Conservation (phyloP, 2,888 invertebrate species). For the Amaurobius ferox region DNA sequence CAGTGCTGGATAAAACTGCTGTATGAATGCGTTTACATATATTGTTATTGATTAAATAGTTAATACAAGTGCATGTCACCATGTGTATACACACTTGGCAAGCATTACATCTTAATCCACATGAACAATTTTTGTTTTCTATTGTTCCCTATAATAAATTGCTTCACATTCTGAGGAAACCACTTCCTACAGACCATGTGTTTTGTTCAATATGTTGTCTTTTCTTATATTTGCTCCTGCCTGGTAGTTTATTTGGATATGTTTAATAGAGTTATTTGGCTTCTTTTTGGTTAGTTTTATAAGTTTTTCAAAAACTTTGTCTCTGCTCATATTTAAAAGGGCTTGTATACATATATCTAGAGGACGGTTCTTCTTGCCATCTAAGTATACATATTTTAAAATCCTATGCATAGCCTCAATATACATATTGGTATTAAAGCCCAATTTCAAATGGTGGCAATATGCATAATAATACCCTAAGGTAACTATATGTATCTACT, state of each 20-base stretch:
- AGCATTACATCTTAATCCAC: not conserved
- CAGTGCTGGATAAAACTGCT: too few relatives aligned
- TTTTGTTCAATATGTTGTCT: too few relatives aligned
- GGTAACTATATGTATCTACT: not conserved
- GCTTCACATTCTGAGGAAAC: not conserved
- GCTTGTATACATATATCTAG: not conserved
- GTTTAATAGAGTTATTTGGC: not conserved
- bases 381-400: slow-evolving; percentile 6
- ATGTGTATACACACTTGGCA: slow-evolving; percentile 18
- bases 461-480: not conserved
- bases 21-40: slow-evolving; percentile 29
- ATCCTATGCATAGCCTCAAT: slow-evolving; percentile 30
- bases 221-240: too few relatives aligned
- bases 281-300: slow-evolving; percentile 9
- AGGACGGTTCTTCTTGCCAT: not conserved
- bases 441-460: slow-evolving; percentile 19
- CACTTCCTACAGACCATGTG: not conserved
- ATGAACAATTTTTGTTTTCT: not conserved
- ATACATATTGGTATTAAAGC: slow-evolving; percentile 47
- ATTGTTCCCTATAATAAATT: too few relatives aligned
- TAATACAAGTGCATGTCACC: slow-evolving; percentile 17
- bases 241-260: too few relatives aligned
- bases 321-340: not conserved
- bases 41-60: slow-evolving; percentile 23
- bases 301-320: slow-evolving; percentile 24